A percentile compares a stretch with the other conserved stretches of the same genome.
These are phyloP conservation scores for Erythrolamprus reginae DNA, from an alignment of 2,113 vertebrate genomes.

Conservation along the genomic window DNA sequence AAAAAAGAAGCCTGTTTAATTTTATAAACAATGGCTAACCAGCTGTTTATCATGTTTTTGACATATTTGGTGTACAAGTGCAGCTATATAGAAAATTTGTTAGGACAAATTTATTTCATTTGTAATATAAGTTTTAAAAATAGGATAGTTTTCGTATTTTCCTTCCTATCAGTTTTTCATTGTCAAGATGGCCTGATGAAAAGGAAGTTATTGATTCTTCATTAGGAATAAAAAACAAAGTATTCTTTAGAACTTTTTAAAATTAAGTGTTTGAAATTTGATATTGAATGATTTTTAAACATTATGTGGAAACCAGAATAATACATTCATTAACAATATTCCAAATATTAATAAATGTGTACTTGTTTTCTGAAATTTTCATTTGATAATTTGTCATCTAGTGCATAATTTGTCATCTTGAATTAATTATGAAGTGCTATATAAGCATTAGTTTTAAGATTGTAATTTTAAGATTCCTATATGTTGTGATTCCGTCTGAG, in stretches of 20 bases:
- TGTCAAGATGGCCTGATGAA: not conserved
- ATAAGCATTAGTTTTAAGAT: not conserved
- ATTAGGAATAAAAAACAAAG: not conserved
- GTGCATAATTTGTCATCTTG: conserved; percentile 1
- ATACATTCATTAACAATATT: conserved; percentile 20
- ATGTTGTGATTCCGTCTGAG: no score
- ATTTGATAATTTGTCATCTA: not conserved
- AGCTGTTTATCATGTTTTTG: conserved; percentile 10
- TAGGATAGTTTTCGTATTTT: not conserved
- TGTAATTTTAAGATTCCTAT: not conserved
- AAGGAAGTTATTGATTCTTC: not conserved
- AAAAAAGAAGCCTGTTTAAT: not conserved
- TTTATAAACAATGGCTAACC: conserved; percentile 14
- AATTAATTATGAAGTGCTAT: not conserved
- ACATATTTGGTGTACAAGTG: not conserved
- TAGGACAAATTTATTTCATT: conserved; percentile 16
- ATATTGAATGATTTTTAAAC: conserved; percentile 18
- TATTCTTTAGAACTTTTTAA: not conserved
- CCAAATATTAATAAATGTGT: conserved; percentile 50
- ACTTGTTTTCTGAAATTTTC: conserved; percentile 4
- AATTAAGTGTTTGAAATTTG: conserved; percentile 40
- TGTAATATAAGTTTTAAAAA: not conserved
- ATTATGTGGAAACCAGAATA: conserved; percentile 31
- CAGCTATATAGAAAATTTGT: not conserved
- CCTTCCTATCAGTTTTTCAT: not conserved